These are phyloP conservation scores for Drosophila maculinotata DNA, from an alignment of 2,888 invertebrate species.

Conservation along the genomic window DNA sequence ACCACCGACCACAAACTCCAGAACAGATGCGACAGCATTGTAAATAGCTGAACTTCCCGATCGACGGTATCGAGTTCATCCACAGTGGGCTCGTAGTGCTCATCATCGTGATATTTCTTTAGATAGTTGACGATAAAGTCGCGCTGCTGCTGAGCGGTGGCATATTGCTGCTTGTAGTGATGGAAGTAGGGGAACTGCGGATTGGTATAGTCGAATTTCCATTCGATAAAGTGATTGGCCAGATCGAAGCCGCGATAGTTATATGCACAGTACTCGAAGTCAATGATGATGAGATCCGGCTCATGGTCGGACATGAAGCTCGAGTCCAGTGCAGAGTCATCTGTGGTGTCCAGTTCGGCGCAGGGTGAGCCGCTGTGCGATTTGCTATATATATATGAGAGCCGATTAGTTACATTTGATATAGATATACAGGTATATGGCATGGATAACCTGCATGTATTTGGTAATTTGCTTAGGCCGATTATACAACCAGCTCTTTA, in stretches of 20 bases:
- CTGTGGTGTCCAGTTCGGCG: constrained; percentile 77
- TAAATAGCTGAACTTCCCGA: constrained; percentile 92
- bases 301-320: constrained; percentile 73
- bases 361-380: constrained; percentile 55
- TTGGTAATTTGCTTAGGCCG: constrained; percentile 46
- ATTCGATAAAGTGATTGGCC: constrained; percentile 97
- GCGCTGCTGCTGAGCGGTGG: constrained; percentile 89
- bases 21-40: constrained; percentile 95
- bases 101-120: constrained; percentile 76
- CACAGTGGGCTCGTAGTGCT: constrained; percentile 84
- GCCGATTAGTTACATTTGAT: constrained; percentile 33
- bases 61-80: constrained; percentile 88
- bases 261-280: constrained; percentile 98
- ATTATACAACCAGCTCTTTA: constrained; percentile 42
- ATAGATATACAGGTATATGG: constrained; percentile 20
- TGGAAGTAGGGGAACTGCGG: constrained; percentile 91
- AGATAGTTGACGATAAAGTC: constrained; percentile 83
- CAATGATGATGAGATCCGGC: constrained; percentile 91
- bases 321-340: constrained; percentile 80
- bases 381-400: constrained; percentile 38
- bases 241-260: constrained; percentile 97
- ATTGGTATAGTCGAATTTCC: constrained; percentile 95
- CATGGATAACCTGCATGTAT: constrained; percentile 68
- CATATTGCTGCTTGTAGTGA: constrained; percentile 88
- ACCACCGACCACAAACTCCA: constrained; percentile 97